phyloP scores from a whole-genome alignment of 2,797 vertebrate species.

The Sternotherus odoratus region DNA sequence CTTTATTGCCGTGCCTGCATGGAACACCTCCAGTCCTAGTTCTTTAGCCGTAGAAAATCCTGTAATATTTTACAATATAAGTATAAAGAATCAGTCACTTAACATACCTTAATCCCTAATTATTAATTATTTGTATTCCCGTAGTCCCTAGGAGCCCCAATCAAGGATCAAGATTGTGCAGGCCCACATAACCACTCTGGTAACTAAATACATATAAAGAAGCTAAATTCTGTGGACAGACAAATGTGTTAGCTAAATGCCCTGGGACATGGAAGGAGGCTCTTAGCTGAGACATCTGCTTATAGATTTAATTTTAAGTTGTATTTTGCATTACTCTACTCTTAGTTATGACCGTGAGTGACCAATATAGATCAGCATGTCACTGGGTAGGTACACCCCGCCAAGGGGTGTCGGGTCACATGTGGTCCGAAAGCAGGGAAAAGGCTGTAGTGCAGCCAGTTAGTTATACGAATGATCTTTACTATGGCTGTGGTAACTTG shows the following conservation, averaged over 20 bases:
- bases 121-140: accelerated
- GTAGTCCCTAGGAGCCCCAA: not conserved
- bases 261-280: not conserved
- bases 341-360: not conserved
- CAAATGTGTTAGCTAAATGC: not conserved
- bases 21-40: conserved; percentile 91
- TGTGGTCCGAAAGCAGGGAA: too few species aligned
- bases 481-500: too few species aligned
- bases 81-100: not conserved
- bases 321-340: not conserved
- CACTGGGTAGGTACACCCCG: too few species aligned
- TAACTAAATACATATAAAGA: not conserved
- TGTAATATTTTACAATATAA: conserved; percentile 60
- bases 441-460: too few species aligned
- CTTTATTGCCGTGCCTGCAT: conserved; percentile 89
- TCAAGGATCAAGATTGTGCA: accelerated
- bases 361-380: not conserved
- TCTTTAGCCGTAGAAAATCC: conserved; percentile 86
- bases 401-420: too few species aligned
- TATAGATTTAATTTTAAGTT: not conserved
- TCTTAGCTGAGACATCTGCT: not conserved
- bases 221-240: not conserved
- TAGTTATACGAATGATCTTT: too few species aligned
- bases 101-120: not conserved
- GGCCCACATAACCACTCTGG: not conserved